Conservation (phyloP, 2,797 vertebrate genomes). For the Gadopsis bispinosus region DNA sequence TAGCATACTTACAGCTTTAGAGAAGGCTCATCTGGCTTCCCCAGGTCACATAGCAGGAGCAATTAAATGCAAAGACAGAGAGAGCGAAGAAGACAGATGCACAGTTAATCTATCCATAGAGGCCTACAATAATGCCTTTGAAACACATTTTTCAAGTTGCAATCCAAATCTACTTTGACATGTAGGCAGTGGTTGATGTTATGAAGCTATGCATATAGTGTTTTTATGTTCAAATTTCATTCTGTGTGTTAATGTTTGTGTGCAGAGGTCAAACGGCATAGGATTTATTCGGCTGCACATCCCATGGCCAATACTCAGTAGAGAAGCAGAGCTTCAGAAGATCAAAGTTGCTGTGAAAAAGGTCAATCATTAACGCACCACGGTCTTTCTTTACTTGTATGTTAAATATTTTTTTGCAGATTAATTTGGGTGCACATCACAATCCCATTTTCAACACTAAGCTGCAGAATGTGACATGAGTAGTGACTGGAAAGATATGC, state of each 20-base stretch:
- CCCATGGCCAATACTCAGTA: constrained; percentile 94
- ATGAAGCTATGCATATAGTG: constrained; percentile 6
- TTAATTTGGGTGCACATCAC: neutral
- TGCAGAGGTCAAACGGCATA: constrained; percentile 88
- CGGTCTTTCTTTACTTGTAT: neutral
- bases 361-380: constrained; percentile 78
- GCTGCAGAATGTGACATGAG: neutral
- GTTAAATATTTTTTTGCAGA: neutral
- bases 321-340: constrained; percentile 97
- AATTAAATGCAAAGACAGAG: constrained; percentile 27
- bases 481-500: neutral
- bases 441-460: neutral
- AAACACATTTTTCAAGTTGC: neutral
- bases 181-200: neutral
- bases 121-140: neutral
- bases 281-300: constrained; percentile 93
- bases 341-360: constrained; percentile 98
- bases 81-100: neutral
- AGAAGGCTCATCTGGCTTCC: constrained; percentile 31
- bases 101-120: neutral
- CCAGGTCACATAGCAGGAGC: constrained; percentile 11
- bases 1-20: constrained; percentile 49
- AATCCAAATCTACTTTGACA: neutral
- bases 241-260: constrained; percentile 43
- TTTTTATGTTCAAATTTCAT: neutral